Percentiles rank a stretch among this genome's conserved stretches.
These are phyloP conservation scores for Coelopa frigida DNA, from an alignment of 1,140 invertebrate genomes.

Conservation along the genomic window DNA sequence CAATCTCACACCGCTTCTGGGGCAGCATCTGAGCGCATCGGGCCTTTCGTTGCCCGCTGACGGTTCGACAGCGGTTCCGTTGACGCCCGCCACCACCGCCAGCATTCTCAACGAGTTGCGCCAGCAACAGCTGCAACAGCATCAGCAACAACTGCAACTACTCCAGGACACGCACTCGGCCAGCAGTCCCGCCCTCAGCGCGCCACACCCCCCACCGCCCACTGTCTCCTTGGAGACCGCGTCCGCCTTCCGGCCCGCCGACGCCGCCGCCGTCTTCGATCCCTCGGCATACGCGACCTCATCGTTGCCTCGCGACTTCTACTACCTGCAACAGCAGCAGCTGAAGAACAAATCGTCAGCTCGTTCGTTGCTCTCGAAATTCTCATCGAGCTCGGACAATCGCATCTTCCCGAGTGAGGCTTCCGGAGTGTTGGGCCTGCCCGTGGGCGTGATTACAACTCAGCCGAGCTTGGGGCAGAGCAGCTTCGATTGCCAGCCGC, in stretches of 20 bases:
- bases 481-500: constrained; percentile 27
- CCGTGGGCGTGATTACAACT: constrained; percentile 30
- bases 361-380: constrained; percentile 33
- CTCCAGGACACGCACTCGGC: too few species aligned
- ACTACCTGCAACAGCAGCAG: constrained; percentile 40
- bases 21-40: constrained; percentile 35
- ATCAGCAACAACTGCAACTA: not conserved
- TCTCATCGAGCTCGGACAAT: constrained; percentile 38
- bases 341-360: constrained; percentile 37
- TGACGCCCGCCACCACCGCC: constrained; percentile 18
- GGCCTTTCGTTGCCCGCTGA: constrained; percentile 18
- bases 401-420: constrained; percentile 39
- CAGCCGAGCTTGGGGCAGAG: constrained; percentile 23
- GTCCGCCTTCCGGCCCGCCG: constrained; percentile 11
- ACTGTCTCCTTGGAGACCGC: too few species aligned
- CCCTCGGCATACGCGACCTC: constrained; percentile 32
- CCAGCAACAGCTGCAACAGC: constrained; percentile 29
- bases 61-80: not conserved
- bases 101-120: constrained; percentile 29
- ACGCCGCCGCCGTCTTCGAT: constrained; percentile 4
- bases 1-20: constrained; percentile 34
- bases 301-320: constrained; percentile 37
- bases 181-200: too few species aligned
- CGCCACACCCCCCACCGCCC: too few species aligned
- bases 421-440: constrained; percentile 20